Conservation (phyloP, 2,888 invertebrate genomes). For the Helicoverpa assulta region DNA sequence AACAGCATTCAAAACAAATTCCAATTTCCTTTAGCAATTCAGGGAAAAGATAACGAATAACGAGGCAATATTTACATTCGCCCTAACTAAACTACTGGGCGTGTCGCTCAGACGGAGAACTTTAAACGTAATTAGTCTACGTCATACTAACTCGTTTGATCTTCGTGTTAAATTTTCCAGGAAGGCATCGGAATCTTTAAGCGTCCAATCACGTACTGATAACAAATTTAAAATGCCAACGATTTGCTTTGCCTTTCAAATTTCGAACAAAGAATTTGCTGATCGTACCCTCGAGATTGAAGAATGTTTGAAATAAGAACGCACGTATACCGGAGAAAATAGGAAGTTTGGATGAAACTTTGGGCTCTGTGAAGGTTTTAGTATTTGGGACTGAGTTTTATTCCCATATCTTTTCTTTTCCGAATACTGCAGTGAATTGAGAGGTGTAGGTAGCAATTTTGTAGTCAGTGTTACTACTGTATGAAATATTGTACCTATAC, state of each 20-base stretch:
- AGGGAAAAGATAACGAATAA: conserved; percentile 20
- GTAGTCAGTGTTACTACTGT: not conserved
- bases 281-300: conserved; percentile 60
- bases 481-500: not conserved
- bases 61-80: conserved; percentile 31
- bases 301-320: conserved; percentile 49
- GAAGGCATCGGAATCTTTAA: conserved; percentile 63
- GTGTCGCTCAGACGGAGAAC: conserved; percentile 15
- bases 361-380: conserved; percentile 20
- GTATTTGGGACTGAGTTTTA: conserved; percentile 24
- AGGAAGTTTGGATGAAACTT: conserved; percentile 40
- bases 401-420: conserved; percentile 9
- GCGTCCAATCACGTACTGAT: conserved; percentile 71
- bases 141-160: conserved; percentile 16
- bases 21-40: conserved; percentile 17
- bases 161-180: conserved; percentile 18
- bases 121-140: conserved; percentile 16
- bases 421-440: not conserved
- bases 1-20: conserved; percentile 6
- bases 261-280: conserved; percentile 71
- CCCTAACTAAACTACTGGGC: conserved; percentile 26
- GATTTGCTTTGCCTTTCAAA: conserved; percentile 67
- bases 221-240: conserved; percentile 73
- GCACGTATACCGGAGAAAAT: conserved; percentile 51
- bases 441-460: not conserved